Conservation (phyloP, 2,888 invertebrate genomes). For the Drosophila robusta region DNA sequence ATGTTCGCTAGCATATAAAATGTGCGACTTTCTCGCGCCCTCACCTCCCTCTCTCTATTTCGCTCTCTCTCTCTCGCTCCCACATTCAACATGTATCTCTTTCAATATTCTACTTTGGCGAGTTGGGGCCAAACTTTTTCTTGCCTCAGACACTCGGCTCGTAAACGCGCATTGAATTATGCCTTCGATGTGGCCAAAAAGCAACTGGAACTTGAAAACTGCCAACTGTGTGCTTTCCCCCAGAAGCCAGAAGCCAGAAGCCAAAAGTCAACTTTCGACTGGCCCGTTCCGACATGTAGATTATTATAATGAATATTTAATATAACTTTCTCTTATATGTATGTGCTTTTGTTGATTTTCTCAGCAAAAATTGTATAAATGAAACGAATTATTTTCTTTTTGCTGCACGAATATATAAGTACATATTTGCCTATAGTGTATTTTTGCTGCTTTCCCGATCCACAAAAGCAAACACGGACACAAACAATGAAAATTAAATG, state of each 20-base stretch:
- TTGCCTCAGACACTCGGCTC: constrained; percentile 18
- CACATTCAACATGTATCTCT: constrained; percentile 16
- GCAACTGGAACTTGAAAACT: constrained; percentile 33
- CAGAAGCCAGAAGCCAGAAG: constrained; percentile 7
- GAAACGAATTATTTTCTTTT: constrained; percentile 15
- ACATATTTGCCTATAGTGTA: constrained; percentile 18
- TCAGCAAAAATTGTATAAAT: background rate
- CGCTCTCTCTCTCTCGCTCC: background rate
- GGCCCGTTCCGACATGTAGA: constrained; percentile 53
- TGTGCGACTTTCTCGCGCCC: constrained; percentile 47
- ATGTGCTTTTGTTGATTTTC: constrained; percentile 20
- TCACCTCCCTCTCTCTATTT: background rate
- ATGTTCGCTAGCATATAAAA: constrained; percentile 72
- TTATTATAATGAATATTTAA: constrained; percentile 77
- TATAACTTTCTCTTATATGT: constrained; percentile 47
- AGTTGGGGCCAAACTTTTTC: constrained; percentile 48
- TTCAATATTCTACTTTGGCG: constrained; percentile 15
- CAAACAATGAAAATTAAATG: constrained; percentile 33
- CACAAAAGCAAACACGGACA: constrained; percentile 7
- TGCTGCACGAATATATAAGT: background rate
- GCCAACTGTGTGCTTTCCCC: constrained; percentile 24
- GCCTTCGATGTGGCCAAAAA: constrained; percentile 27
- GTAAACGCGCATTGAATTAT: constrained; percentile 61
- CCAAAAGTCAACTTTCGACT: constrained; percentile 47
- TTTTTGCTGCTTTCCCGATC: constrained; percentile 10